These are phyloP conservation scores for Zosterops pallidus DNA, from an alignment of 2,113 vertebrate genomes.

Conservation along the genomic window DNA sequence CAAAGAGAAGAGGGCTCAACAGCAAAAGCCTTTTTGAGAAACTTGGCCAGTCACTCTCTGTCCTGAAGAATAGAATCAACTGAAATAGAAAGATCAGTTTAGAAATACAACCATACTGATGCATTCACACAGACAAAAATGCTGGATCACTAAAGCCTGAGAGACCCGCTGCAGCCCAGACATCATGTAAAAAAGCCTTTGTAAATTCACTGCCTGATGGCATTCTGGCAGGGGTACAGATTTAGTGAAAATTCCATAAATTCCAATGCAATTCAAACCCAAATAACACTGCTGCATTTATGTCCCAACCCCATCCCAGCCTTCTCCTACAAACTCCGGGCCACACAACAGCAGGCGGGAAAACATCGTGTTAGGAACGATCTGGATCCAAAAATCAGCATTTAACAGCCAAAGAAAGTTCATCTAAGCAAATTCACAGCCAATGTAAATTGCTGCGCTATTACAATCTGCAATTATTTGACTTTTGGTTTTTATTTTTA, in stretches of 20 bases:
- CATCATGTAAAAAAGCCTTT: not conserved
- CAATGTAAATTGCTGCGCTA: not conserved
- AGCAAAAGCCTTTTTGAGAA: not conserved
- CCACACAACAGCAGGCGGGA: not conserved
- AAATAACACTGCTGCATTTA: not conserved
- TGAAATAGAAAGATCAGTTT: not conserved
- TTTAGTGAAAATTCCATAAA: not conserved
- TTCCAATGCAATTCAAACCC: not conserved
- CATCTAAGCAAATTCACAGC: not conserved
- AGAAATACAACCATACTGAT: not conserved
- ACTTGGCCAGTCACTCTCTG: not conserved
- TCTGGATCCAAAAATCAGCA: not conserved
- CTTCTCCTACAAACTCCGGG: not conserved
- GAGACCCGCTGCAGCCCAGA: not conserved
- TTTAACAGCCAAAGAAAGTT: not conserved
- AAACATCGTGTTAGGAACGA: not conserved
- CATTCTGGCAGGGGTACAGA: fast-evolving
- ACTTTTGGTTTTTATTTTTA: not conserved
- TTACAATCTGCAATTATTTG: not conserved
- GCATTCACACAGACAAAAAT: not conserved
- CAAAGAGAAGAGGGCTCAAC: not conserved
- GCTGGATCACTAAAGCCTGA: not conserved
- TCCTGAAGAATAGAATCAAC: not conserved
- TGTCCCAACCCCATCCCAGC: not conserved
- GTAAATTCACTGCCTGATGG: not conserved